These are phyloP conservation scores for Drosophila mayri DNA, from an alignment of 1,140 invertebrate genomes.

Conservation along the genomic window DNA sequence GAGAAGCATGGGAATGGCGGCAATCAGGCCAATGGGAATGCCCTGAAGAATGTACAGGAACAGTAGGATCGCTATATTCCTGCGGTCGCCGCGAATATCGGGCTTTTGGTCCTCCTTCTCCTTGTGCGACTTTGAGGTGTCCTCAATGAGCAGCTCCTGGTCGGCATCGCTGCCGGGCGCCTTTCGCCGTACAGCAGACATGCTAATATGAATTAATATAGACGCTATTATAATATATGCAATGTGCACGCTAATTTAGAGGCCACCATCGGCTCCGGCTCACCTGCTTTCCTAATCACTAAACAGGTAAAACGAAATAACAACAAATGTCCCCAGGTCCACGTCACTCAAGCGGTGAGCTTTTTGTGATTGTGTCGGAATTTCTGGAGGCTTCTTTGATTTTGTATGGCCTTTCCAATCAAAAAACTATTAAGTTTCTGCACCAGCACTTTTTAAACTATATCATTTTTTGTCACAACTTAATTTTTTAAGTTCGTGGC, in stretches of 20 bases:
- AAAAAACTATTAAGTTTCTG: neutral
- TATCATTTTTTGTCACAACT: conserved; percentile 6
- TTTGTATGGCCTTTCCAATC: neutral
- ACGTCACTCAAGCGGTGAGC: conserved; percentile 33
- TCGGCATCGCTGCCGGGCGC: conserved; percentile 18
- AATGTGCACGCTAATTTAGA: neutral
- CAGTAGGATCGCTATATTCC: conserved; percentile 93
- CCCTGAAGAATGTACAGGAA: conserved; percentile 98
- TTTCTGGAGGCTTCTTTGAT: neutral
- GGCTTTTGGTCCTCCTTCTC: conserved; percentile 53
- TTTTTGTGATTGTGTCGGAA: neutral
- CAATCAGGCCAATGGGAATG: conserved; percentile 96
- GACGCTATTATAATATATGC: neutral
- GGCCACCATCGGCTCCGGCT: conserved; percentile 12
- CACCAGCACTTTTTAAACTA: neutral
- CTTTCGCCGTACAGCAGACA: conserved; percentile 40
- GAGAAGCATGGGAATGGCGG: conserved; percentile 97
- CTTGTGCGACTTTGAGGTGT: conserved; percentile 5
- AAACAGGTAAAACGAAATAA: conserved; percentile 26
- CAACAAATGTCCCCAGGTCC: conserved; percentile 38
- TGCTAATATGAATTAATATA: neutral
- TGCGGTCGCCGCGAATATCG: conserved; percentile 89
- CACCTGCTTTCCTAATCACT: conserved; percentile 45
- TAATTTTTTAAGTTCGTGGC: conserved; percentile 32
- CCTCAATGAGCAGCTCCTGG: conserved; percentile 21